These are phyloP conservation scores for Epinotia ramella DNA, from an alignment of 2,888 invertebrate genomes.

Conservation along the genomic window DNA sequence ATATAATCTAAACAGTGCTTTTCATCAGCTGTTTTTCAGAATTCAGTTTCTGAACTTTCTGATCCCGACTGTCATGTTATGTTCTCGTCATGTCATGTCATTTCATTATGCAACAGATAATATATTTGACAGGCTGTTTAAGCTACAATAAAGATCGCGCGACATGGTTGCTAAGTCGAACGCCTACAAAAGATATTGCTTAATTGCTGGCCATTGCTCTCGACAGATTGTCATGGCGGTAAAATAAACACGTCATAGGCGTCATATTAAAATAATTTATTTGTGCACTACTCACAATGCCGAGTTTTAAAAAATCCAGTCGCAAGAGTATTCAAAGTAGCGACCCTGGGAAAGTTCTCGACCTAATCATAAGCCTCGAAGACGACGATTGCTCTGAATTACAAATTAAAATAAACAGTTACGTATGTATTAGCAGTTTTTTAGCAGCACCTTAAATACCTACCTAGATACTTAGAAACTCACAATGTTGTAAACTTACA, in stretches of 20 bases:
- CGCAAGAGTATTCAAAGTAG: conserved; percentile 74
- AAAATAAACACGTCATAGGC: conserved; percentile 3
- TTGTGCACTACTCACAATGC: conserved; percentile 4
- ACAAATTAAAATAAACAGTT: conserved; percentile 86
- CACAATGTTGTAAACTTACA: too few species aligned
- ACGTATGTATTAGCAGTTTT: conserved; percentile 78
- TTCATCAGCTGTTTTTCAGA: conserved; percentile 47
- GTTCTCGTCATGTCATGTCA: background rate
- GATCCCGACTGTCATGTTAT: conserved; percentile 22
- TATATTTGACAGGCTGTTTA: background rate
- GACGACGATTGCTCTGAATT: conserved; percentile 79
- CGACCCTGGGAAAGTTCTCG: conserved; percentile 85
- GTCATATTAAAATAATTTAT: background rate
- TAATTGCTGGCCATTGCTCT: conserved; percentile 23
- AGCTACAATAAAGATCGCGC: conserved; percentile 21
- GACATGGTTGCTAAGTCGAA: background rate
- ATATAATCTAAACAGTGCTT: conserved; percentile 8
- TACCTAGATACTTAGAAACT: too few species aligned
- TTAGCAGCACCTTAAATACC: too few species aligned
- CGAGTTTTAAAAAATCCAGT: conserved; percentile 52
- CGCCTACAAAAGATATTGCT: conserved; percentile 1
- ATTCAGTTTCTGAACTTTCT: background rate
- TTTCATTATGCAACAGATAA: conserved; percentile 38
- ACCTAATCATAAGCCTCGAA: conserved; percentile 80
- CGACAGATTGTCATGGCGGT: conserved; percentile 36